Conservation (phyloP, 2,888 invertebrate species). For the Zaprionus lineosus region DNA sequence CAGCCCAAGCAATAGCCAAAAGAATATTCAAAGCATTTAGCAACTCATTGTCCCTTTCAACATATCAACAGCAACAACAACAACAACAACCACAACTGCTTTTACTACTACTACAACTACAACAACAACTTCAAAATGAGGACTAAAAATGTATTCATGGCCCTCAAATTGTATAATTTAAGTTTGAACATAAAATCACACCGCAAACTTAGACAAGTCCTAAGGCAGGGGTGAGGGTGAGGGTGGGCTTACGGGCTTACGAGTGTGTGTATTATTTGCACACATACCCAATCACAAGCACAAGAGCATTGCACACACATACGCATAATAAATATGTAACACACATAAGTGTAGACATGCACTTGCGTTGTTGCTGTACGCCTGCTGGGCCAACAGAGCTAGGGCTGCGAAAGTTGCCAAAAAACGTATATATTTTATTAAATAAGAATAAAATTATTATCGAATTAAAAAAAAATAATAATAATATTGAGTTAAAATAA, state of each 20-base stretch:
- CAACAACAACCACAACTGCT: conserved; percentile 27
- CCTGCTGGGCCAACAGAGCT: conserved; percentile 7
- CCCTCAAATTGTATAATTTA: conserved; percentile 75
- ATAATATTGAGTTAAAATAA: no score
- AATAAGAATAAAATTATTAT: no score
- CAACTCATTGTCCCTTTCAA: conserved; percentile 75
- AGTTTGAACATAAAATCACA: conserved; percentile 78
- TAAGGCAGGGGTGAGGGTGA: conserved; percentile 42
- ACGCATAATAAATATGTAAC: neutral
- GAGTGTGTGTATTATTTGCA: conserved; percentile 19
- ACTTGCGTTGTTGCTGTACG: conserved; percentile 4
- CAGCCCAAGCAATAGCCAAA: conserved; percentile 67
- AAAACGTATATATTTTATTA: no score
- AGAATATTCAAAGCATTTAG: conserved; percentile 78
- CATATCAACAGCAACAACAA: conserved; percentile 21
- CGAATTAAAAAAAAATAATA: no score
- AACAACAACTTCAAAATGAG: conserved; percentile 20
- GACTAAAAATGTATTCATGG: conserved; percentile 70
- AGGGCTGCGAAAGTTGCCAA: no score
- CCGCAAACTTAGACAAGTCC: conserved; percentile 60
- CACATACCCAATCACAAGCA: neutral
- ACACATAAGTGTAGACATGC: neutral
- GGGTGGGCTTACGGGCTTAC: conserved; percentile 23
- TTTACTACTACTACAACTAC: conserved; percentile 17
- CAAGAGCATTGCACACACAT: neutral